These are phyloP conservation scores for Thymelicus acteon DNA, from an alignment of 2,888 invertebrate genomes.

Conservation along the genomic window DNA sequence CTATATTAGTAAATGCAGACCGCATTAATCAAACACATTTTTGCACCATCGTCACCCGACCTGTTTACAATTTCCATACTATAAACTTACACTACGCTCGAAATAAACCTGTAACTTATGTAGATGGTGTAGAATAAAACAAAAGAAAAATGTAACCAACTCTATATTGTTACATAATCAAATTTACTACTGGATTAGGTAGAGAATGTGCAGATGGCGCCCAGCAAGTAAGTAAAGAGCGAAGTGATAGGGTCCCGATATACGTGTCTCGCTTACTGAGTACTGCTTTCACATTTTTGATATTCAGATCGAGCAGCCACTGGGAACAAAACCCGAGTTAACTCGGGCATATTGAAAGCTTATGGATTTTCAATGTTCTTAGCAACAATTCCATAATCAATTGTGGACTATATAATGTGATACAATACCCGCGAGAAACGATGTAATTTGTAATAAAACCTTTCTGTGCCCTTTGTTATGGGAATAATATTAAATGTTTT, in stretches of 20 bases:
- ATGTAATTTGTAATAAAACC: conserved; percentile 42
- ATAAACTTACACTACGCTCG: no score
- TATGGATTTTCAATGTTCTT: conserved; percentile 81
- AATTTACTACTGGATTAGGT: conserved; percentile 81
- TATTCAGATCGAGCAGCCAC: conserved; percentile 81
- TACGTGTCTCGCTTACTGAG: conserved; percentile 82
- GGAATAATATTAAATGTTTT: conserved; percentile 44
- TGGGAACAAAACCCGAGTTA: conserved; percentile 83
- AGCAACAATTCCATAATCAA: conserved; percentile 70
- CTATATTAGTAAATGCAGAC: no score
- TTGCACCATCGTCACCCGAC: no score
- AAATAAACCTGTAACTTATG: neutral
- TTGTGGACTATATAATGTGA: conserved; percentile 46
- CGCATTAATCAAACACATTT: no score
- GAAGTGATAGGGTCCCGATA: conserved; percentile 83
- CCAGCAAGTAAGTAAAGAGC: conserved; percentile 81
- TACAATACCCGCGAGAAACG: conserved; percentile 14
- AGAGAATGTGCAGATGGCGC: conserved; percentile 81
- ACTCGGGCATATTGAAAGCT: conserved; percentile 82
- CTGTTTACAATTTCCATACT: no score
- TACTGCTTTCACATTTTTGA: conserved; percentile 82
- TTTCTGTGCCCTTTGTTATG: conserved; percentile 42
- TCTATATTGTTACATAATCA: conserved; percentile 75
- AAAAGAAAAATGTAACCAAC: conserved; percentile 52
- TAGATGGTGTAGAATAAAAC: conserved; percentile 10